These are phyloP conservation scores for Aricia artaxerxes DNA, from an alignment of 2,888 invertebrate genomes.

Conservation along the genomic window DNA sequence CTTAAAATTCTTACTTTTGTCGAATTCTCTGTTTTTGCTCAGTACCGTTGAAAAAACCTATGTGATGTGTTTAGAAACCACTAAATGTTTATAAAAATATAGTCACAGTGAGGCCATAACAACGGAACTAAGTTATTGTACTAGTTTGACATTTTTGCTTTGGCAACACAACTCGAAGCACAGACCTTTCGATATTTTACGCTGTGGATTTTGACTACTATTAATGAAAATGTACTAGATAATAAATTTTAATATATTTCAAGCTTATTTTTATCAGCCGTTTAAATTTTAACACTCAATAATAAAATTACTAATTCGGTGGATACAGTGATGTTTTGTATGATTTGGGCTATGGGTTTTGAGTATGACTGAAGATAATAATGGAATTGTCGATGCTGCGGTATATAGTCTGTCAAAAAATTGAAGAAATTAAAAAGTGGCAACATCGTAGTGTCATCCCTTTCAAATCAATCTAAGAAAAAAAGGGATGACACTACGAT, in stretches of 20 bases:
- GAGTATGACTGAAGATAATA: neutral
- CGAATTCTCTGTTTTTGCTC: neutral
- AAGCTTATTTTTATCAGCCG: neutral
- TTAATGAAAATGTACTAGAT: neutral
- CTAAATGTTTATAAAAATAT: neutral
- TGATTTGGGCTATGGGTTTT: slow-evolving; percentile 4
- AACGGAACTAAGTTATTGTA: neutral
- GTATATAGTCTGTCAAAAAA: neutral
- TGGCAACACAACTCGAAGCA: neutral
- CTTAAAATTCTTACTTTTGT: neutral
- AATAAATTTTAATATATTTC: slow-evolving; percentile 2
- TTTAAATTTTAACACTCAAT: neutral
- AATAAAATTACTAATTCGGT: slow-evolving; percentile 2
- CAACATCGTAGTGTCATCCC: too few relatives aligned
- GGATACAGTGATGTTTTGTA: slow-evolving; percentile 3
- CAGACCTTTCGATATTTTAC: neutral
- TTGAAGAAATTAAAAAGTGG: too few relatives aligned
- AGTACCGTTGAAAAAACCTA: neutral
- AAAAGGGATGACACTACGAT: too few relatives aligned
- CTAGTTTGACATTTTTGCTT: neutral
- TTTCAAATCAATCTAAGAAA: too few relatives aligned
- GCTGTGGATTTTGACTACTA: slow-evolving; percentile 13
- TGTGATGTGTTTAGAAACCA: neutral
- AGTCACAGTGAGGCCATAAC: neutral
- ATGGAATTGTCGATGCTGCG: neutral